Base-by-base conservation (phyloP, 64 coral and sea anemone genomes). In the Hydrozoanthus tunicans region DNA sequence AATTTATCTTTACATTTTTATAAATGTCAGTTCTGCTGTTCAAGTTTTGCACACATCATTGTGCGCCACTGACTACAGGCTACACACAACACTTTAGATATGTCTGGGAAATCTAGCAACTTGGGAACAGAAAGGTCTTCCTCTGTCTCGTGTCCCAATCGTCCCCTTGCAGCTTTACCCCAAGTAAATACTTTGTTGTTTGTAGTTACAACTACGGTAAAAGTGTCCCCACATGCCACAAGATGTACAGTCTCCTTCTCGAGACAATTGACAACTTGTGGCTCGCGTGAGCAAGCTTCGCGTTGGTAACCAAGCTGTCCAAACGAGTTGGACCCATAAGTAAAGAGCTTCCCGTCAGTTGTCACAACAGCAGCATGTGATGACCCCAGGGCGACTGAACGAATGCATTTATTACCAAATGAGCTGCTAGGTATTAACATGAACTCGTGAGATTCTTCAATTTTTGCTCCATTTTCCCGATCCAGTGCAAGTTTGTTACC, bases 301-400 rank as follows among this genome's bases (percentile, higher is more conserved):
- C 94, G 85, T 63, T 85, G 89, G 51, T 95, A 98, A 26, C 96
- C 96, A 24, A 98, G 96, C 79, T 98, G 93, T 53, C 96, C 96
- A 91, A 98, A 98, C 54, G 96, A 98, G 67, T 98, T 98, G 63
- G 96, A 98, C 23, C 96, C 96, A 78, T 93, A 98, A 4, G 96
- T 93, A 62, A 86, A 93, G 23, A 88, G 85, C 59, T 89, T 91
- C 10, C 96, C 96, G 60, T 89, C 78, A 63, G 62, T 70, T 5
- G 91, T 88, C 12, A 95, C 82, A 9, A 93, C 70, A 23, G 93
- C 93, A 51, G 91, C 82, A 64, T 98, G 96, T 51, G 96, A 95
- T 17, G 81, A 91, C 58, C 96, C 96, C 89, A 98, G 79, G 26
- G 96, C 91, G 5, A 98, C 93, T 11, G 91, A 70, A 54, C 59